Evolutionary conservation across 2,113 vertebrate genomes (phyloP), one percentile per base, ranked within the genome.

Genomic region (Charadrius vociferus): DNA sequence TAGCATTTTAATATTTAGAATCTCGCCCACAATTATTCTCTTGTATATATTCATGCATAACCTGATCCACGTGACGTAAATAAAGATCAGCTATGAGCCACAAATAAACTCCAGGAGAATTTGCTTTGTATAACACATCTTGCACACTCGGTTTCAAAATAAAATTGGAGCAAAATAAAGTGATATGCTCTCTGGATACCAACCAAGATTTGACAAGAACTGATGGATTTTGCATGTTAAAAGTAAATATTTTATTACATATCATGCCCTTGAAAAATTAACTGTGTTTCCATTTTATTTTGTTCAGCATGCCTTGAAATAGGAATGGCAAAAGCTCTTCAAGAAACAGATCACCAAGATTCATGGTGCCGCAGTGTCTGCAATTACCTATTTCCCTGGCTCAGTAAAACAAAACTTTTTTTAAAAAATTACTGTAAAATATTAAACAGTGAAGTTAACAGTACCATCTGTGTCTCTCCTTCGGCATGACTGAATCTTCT

Each of bases 261-360:
- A 84, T 29, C 92, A 91, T 90, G 91, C 88, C 88, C 81, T 92
- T 90, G 73, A 95, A 93, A 95, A 95, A 82, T 85, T 82, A 87
- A 77, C 16, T 94, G 81, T 50, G 49, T 67, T 97, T 95, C 74
- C 70, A 77, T 80, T 91, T 27, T 30, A 14, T 77, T 91, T 85
- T 97, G 62, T 85, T 94, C 84, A 87, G 74, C 94, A 82, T 94
- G 95, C 93, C 94, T 94, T 94, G 86, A 94, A 94, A 95, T 73
- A 89, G 62, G 55, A 94, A 87, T n/a, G 86, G 93, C 83, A 87
- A 52, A 95, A 94, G 24, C 61, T 93, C 53, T 70, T 89, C 62
- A 75, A 93, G 81, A 91, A 95, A 81, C 56, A 75, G 88, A 90
- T 79, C 90, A 81, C 68, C 59, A 71, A 88, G 53, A 72, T 53